A percentile compares a stretch with the other conserved stretches of the same genome.
Evolutionary conservation across 1,140 invertebrate genomes (phyloP).

Genomic region (Leptoteleia sp.): DNA sequence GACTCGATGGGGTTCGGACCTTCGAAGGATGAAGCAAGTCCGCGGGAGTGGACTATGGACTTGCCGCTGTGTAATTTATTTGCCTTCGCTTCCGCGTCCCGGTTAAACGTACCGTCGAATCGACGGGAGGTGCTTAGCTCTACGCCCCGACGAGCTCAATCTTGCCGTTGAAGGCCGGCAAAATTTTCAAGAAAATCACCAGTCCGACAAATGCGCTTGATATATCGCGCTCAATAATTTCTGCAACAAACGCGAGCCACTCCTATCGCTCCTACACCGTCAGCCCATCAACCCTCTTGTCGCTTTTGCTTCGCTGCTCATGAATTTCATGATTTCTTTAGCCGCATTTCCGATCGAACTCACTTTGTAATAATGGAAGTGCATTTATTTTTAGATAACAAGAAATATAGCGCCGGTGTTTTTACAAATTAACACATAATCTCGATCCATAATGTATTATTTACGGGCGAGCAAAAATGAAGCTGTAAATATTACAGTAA

Average conservation of each 20-base stretch:
- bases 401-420: constrained; percentile 21
- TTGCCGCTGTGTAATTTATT: constrained; percentile 77
- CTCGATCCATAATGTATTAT: too few species aligned
- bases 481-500: too few species aligned
- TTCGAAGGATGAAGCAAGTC: constrained; percentile 63
- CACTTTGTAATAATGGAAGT: constrained; percentile 42
- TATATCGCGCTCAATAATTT: constrained; percentile 75
- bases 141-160: constrained; percentile 68
- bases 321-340: constrained; percentile 72
- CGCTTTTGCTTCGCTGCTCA: constrained; percentile 60
- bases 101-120: constrained; percentile 71
- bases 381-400: constrained; percentile 47
- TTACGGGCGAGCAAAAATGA: too few species aligned
- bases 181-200: constrained; percentile 79
- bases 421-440: constrained; percentile 10
- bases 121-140: constrained; percentile 68
- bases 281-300: constrained; percentile 60
- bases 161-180: constrained; percentile 66
- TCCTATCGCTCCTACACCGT: constrained; percentile 49
- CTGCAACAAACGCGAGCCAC: constrained; percentile 56
- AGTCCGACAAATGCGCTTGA: constrained; percentile 70
- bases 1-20: constrained; percentile 61
- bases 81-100: constrained; percentile 78
- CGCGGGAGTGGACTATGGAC: constrained; percentile 72
- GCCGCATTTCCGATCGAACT: constrained; percentile 66